Base-by-base conservation (phyloP, 30 jellyfish, hydroid and myxozoan genomes). In the Nemopilema nomurai region DNA sequence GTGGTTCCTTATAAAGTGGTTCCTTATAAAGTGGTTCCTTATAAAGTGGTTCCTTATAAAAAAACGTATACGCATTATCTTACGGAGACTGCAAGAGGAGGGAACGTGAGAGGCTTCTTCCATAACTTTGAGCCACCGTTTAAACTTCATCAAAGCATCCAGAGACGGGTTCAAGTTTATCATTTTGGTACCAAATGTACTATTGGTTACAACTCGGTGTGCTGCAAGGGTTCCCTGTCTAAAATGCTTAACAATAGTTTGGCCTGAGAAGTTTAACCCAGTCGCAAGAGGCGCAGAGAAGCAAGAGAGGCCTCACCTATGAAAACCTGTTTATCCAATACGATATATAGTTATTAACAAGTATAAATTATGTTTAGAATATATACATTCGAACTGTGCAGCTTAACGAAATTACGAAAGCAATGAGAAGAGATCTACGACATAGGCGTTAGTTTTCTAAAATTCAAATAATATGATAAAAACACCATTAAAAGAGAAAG, bases 401-500 rank as follows among this genome's bases (percentile, higher is more conserved):
- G 74, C 79, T 80, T 18, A 66, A 76, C 29, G 21, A n/a, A 77
- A 64, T 26, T 26, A 57, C 51, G 26, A 26, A 77, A 77, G 87
- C 65, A 77, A 64, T 77, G 87, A 62, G 52, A 49, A 76, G 69
- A 68, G 68, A 17, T 21, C 33, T 62, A 66, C 68, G 63, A 77
- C 31, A 22, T 76, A 76, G 31, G 49, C 32, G 87, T 77, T 62
- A 77, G 31, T 24, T 71, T 29, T 49, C 80, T 64, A 80, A 66
- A 66, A n/a, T 65, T 65, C 89, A 64, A 24, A 80, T n/a, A 64
- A 65, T 80, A 49, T 67, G 79, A 80, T 80, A 64, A 80, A 80
- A 80, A 80, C 80, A 66, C 29, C 62, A 80, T 67, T 65, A 80
- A 80, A 80, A 64, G 81, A 26, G 81, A 62, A 67, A 66, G 89